Evolutionary conservation across 2,113 vertebrate genomes (phyloP), one percentile per base, ranked within the genome.

Genomic region (Gymnarchus niloticus): DNA sequence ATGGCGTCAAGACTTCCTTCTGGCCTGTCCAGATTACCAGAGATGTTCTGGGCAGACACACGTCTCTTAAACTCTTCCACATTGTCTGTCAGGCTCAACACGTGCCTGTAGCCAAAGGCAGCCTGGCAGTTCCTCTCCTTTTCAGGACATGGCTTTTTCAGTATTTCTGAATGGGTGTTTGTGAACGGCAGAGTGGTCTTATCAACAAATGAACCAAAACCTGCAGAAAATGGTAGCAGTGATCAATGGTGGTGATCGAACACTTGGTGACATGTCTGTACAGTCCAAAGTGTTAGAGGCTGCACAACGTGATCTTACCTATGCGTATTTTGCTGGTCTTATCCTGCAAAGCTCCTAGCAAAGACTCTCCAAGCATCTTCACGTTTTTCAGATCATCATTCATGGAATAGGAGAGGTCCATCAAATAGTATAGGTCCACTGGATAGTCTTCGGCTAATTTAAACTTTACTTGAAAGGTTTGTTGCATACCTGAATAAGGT

Each of bases 371-470:
- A 54, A 99, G 93, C 10, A 88, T 92, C 94, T 98, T 97, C 83
- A 99, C 96, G 0, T 96, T 96, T 84, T 89, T 85, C 87, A 99
- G 89, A 87, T 99, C 97, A 17, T 99, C 97, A 1, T 94, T 91
- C 98, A 99, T 99, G 82, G 98, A 99, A 91, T 96, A 96, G 5
- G 98, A 99, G 25, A 99, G 95, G 88, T 99, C 98, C 98, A 99
- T 99, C 83, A 99, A 95, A 88, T 99, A 99, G 93, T 99, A 99
- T 23, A 99, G 94, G 87, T 99, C 98, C 3, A 99, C 95, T 33
- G 98, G 98, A 88, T 99, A 98, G 25, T 97, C 98, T 86, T 93
- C 84, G 21, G 95, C 96, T 6, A 96, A 94, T 87, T 89, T 94
- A 89, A 99, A 99, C 6, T 89, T 91, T 80, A 98, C 90, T 0